Evolutionary conservation across 2,888 invertebrate genomes (phyloP).

Genomic region (Periphyllus acericola): DNA sequence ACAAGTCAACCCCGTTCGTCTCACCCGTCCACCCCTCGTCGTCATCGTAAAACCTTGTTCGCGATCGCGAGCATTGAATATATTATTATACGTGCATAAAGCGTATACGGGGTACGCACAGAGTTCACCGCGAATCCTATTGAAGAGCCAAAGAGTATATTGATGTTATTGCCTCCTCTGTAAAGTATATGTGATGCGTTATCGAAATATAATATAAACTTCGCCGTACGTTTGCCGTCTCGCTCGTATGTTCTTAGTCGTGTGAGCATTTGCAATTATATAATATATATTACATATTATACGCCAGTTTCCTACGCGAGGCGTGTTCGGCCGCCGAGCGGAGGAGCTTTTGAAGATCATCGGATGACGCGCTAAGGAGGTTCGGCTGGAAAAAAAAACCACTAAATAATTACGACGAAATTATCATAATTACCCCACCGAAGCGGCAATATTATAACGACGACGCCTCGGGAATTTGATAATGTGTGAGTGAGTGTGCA

Average conservation of each 20-base stretch:
- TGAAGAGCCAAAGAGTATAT: slow-evolving; percentile 1
- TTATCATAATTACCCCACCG: slow-evolving; percentile 13
- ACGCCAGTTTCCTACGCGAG: background rate
- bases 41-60: background rate
- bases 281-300: background rate
- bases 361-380: slow-evolving; percentile 2
- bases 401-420: slow-evolving; percentile 26
- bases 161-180: background rate
- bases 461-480: slow-evolving; percentile 40
- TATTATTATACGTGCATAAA: background rate
- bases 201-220: too few relatives aligned
- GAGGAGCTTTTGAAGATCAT: background rate
- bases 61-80: background rate
- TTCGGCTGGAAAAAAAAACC: background rate
- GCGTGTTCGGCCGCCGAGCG: background rate
- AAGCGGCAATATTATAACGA: background rate
- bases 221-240: too few relatives aligned
- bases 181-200: background rate
- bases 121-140: background rate
- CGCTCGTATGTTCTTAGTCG: background rate
- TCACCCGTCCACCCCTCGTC: background rate
- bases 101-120: background rate
- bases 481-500: background rate
- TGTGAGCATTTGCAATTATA: background rate
- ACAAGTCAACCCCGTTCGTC: slow-evolving; percentile 8